Percentiles rank a stretch among this genome's conserved stretches.
Conservation (phyloP, 2,888 invertebrate species). For the Fragum whitleyi region DNA sequence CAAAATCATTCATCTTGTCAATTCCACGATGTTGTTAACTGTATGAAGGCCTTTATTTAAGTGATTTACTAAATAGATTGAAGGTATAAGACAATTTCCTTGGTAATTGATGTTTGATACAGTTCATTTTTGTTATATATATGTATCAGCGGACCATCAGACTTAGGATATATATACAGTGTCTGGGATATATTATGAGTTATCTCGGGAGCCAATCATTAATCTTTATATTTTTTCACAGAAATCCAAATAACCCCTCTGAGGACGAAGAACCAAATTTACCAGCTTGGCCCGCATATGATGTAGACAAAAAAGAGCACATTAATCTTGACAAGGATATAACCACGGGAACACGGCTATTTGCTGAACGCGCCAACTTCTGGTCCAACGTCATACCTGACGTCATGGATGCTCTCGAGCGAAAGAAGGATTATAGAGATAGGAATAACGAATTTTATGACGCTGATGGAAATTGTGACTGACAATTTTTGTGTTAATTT, state of each 20-base stretch:
- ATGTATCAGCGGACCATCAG: too few species aligned
- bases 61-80: too few species aligned
- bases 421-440: not conserved
- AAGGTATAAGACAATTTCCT: too few species aligned
- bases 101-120: too few species aligned
- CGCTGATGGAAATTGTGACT: not conserved
- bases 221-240: not conserved
- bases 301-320: not conserved
- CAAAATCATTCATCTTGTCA: too few species aligned
- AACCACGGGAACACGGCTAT: not conserved
- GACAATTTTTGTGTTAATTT: not conserved
- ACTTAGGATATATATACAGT: too few species aligned
- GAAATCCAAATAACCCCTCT: not conserved
- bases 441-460: not conserved
- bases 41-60: too few species aligned
- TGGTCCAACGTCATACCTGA: conserved; percentile 14
- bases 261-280: not conserved
- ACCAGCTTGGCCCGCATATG: conserved; percentile 3
- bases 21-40: too few species aligned
- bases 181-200: too few species aligned
- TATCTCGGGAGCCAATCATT: too few species aligned
- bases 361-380: not conserved
- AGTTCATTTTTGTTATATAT: too few species aligned
- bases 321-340: not conserved
- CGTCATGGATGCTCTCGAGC: not conserved